Evolutionary conservation across 2,888 invertebrate species (phyloP), one percentile per base, ranked within the genome.

Genomic region (Erebia ligea): DNA sequence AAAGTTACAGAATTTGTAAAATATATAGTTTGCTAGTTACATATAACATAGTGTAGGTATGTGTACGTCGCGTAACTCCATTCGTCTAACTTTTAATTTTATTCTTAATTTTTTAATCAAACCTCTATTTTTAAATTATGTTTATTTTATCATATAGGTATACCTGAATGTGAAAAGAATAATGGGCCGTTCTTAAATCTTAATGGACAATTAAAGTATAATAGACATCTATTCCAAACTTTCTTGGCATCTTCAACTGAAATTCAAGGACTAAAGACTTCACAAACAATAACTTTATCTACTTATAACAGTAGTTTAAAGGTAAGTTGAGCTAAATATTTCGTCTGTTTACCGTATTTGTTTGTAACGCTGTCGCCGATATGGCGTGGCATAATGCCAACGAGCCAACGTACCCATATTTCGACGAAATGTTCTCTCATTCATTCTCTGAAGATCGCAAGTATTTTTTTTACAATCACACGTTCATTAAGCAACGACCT

Each of bases 331-430:
- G 82, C 83, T 81, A 34, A 34, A 45, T 45, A 42, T 11, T 57
- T 57, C 19, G 10, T 54, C 3, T 10, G 81, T 83, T 82, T 83
- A 77, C 70, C 76, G 78, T 80, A 76, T 77, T 75, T 79, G 75
- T 79, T 78, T 77, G 78, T 79, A 45, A 77, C 74, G 73, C 72
- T 68, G 83, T 74, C 80, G 80, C 77, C 79, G 78, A 78, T 76
- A 79, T 79, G 84, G 76, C 81, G 81, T 90, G 91, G 90, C 89
- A 85, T 67, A 72, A 77, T 79, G 89, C 88, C 86, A 88, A 83
- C 78, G 75, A 81, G 78, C 78, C 82, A 79, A 84, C 81, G 84
- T 83, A 84, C 83, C 81, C 85, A 84, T 78, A 86, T 83, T 83
- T 82, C 79, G 79, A 78, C 79, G 81, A 77, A 77, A 72, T 73